Conservation (phyloP, 1,140 invertebrate species). For the Drosophila littoralis region DNA sequence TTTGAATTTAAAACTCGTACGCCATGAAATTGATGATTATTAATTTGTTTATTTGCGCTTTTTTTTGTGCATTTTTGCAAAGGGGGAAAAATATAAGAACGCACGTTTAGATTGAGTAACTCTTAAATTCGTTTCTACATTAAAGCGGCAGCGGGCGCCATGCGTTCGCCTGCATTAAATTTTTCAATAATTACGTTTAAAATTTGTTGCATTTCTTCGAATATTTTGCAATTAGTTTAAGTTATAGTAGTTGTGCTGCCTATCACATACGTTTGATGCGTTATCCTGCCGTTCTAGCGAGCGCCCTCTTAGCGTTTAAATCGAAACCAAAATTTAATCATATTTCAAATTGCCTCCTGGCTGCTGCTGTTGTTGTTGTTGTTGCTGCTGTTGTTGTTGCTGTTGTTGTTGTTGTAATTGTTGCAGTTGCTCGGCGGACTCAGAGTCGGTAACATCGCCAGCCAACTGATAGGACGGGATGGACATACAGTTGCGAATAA, state of each 20-base stretch:
- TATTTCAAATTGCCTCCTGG: constrained; percentile 49
- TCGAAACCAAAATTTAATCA: constrained; percentile 51
- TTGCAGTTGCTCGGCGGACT: constrained; percentile 12
- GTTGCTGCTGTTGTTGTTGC: background rate
- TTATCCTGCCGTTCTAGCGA: constrained; percentile 25
- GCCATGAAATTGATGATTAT: constrained; percentile 2
- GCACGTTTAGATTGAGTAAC: constrained; percentile 39
- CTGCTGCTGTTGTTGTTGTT: background rate
- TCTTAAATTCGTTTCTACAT: constrained; percentile 66
- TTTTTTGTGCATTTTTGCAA: constrained; percentile 10
- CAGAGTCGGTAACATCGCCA: background rate
- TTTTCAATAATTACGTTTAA: constrained; percentile 40
- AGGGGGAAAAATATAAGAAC: constrained; percentile 39
- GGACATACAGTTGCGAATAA: constrained; percentile 86
- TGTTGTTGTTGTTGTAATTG: constrained; percentile 13
- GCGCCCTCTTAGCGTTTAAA: constrained; percentile 9
- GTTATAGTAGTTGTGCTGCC: constrained; percentile 48
- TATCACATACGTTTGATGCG: constrained; percentile 55
- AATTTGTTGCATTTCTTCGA: constrained; percentile 33
- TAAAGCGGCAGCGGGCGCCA: constrained; percentile 52
- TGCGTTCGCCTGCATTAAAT: constrained; percentile 37
- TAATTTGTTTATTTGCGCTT: constrained; percentile 26
- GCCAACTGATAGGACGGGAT: constrained; percentile 34
- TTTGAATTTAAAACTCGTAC: constrained; percentile 17
- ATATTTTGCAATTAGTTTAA: constrained; percentile 29